Conservation (phyloP, 2,113 vertebrate genomes). For the Albula glossodonta region DNA sequence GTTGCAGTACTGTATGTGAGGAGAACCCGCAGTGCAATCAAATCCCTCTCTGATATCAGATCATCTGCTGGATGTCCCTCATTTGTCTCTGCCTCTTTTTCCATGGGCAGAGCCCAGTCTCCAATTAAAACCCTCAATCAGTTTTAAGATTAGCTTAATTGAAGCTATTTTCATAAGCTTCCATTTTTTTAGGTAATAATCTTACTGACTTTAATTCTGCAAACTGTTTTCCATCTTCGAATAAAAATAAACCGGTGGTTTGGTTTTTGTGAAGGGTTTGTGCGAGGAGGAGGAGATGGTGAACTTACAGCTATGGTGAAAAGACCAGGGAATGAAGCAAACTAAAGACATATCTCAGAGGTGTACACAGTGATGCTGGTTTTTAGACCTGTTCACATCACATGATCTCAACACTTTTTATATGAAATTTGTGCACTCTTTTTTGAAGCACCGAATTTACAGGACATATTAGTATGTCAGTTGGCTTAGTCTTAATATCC, state of each 20-base stretch:
- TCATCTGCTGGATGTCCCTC: slow-evolving; percentile 35
- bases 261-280: not conserved
- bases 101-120: slow-evolving; percentile 67
- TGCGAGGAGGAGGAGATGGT: not conserved
- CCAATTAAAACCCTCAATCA: slow-evolving; percentile 82
- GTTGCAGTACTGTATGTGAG: not conserved
- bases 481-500: not conserved
- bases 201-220: slow-evolving; percentile 56
- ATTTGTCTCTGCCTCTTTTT: slow-evolving; percentile 61
- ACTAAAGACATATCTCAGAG: not conserved
- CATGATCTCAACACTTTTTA: not conserved
- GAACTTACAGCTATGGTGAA: not conserved
- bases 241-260: not conserved
- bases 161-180: slow-evolving; percentile 72
- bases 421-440: not conserved
- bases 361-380: too few species aligned
- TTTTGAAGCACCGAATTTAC: not conserved
- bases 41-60: not conserved
- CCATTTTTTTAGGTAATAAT: slow-evolving; percentile 65
- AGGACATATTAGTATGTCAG: not conserved
- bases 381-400: not conserved
- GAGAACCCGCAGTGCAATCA: not conserved
- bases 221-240: slow-evolving; percentile 39
- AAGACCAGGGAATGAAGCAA: slow-evolving; percentile 4
- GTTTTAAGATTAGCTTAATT: slow-evolving; percentile 78